Conservation (phyloP, 2,888 invertebrate species). For the Trichogramma dendrolimi region DNA sequence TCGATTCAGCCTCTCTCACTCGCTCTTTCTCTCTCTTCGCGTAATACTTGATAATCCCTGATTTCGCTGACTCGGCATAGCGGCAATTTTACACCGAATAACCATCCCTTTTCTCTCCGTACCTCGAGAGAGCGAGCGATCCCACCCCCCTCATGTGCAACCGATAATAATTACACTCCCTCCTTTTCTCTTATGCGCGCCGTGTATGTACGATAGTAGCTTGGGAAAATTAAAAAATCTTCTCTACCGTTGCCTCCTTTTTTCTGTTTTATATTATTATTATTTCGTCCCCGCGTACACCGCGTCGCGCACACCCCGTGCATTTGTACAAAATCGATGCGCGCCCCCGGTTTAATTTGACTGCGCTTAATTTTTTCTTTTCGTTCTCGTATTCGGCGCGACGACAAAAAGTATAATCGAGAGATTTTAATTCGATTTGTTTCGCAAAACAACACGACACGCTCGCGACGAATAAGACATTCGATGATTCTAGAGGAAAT, state of each 20-base stretch:
- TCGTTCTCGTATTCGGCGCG: too few relatives aligned
- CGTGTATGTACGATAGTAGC: slow-evolving; percentile 4
- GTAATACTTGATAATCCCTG: slow-evolving; percentile 28
- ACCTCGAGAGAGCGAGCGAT: too few relatives aligned
- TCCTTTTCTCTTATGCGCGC: not conserved
- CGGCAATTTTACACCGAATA: slow-evolving; percentile 21
- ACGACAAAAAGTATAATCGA: too few relatives aligned
- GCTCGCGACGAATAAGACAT: too few relatives aligned
- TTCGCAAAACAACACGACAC: too few relatives aligned
- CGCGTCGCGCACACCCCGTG: too few relatives aligned
- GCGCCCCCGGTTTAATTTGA: too few relatives aligned
- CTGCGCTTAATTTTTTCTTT: too few relatives aligned
- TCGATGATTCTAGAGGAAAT: too few relatives aligned
- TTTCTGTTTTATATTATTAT: not conserved
- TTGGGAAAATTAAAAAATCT: slow-evolving; percentile 20
- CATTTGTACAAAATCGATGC: too few relatives aligned
- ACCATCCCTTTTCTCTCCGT: not conserved
- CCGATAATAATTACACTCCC: slow-evolving; percentile 24
- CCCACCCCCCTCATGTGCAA: not conserved
- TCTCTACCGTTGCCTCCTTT: slow-evolving; percentile 3
- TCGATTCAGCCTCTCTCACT: slow-evolving; percentile 22
- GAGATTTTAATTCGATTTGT: too few relatives aligned
- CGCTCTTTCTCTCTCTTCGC: slow-evolving; percentile 6
- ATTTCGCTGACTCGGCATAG: slow-evolving; percentile 27
- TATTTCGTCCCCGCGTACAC: too few relatives aligned